A percentile compares a stretch with the other conserved stretches of the same genome.
Conservation (phyloP, 2,888 invertebrate species). For the Caenorhabditis afra region DNA sequence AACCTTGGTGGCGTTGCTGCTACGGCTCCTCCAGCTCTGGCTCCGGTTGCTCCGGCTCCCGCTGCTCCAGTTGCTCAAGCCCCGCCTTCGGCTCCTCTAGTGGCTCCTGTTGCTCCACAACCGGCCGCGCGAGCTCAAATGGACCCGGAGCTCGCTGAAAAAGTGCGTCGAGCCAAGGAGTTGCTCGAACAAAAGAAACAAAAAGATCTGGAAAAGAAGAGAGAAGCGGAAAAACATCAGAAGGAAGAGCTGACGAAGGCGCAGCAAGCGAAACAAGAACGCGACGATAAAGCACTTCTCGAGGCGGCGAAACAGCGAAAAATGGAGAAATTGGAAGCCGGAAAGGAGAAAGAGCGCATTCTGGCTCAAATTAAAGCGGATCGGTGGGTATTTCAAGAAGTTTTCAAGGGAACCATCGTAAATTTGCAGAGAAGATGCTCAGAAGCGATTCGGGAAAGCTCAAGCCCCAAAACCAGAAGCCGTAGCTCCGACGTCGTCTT, state of each 20-base stretch:
- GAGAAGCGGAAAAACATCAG: slow-evolving; percentile 49
- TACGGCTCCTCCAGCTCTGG: neutral
- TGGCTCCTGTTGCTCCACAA: slow-evolving; percentile 7
- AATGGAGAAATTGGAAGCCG: slow-evolving; percentile 61
- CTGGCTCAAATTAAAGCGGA: slow-evolving; percentile 66
- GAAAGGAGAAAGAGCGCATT: slow-evolving; percentile 64
- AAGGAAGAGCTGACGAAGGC: slow-evolving; percentile 41
- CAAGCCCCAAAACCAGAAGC: slow-evolving; percentile 4
- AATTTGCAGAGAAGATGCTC: slow-evolving; percentile 42
- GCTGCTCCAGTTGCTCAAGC: slow-evolving; percentile 14
- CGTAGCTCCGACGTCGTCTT: neutral
- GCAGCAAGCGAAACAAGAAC: slow-evolving; percentile 53
- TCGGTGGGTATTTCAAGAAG: slow-evolving; percentile 33
- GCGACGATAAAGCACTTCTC: slow-evolving; percentile 63
- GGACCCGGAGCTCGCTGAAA: slow-evolving; percentile 44
- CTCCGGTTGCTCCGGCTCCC: neutral
- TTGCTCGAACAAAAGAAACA: slow-evolving; percentile 60
- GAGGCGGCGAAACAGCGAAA: slow-evolving; percentile 64
- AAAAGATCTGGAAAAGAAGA: slow-evolving; percentile 59
- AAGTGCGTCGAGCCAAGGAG: slow-evolving; percentile 59
- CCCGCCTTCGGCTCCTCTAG: no score
- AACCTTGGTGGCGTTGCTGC: neutral
- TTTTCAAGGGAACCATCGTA: neutral
- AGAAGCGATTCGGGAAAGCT: slow-evolving; percentile 22
- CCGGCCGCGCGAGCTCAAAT: slow-evolving; percentile 8